Evolutionary conservation across 92 coral and sea anemone genomes (phyloP).

Genomic region (Parazoanthus swiftii): DNA sequence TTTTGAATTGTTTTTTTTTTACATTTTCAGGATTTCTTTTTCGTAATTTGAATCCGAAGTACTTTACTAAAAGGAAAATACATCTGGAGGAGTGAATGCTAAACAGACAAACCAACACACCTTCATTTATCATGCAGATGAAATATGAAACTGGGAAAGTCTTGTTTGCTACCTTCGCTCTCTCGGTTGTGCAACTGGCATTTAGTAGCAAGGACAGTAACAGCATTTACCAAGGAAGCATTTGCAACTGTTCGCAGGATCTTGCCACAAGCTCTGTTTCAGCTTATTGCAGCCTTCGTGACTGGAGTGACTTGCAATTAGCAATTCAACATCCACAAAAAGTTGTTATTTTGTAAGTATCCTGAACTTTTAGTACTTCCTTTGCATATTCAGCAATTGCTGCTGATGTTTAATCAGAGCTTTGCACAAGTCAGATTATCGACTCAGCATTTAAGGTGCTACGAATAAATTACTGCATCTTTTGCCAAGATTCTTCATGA

Average conservation of each 20-base stretch:
- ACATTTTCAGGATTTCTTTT: too few relatives aligned
- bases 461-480: too few relatives aligned
- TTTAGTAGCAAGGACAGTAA: background rate
- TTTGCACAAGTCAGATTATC: too few relatives aligned
- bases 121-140: background rate
- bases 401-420: too few relatives aligned
- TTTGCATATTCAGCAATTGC: too few relatives aligned
- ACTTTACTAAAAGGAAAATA: too few relatives aligned
- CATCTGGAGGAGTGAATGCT: too few relatives aligned
- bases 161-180: background rate
- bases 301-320: background rate
- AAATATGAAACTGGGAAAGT: background rate
- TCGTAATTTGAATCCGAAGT: too few relatives aligned
- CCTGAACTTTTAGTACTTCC: too few relatives aligned
- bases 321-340: background rate
- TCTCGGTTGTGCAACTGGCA: background rate
- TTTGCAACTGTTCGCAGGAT: background rate
- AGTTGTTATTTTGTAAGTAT: constrained; percentile 3
- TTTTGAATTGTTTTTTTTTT: too few relatives aligned
- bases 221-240: background rate
- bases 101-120: background rate
- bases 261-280: background rate
- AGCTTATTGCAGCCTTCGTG: background rate
- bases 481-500: too few relatives aligned
- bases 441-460: too few relatives aligned